Evolutionary conservation across 2,797 vertebrate genomes (phyloP), one percentile per base, ranked within the genome.

Genomic region (Antennarius maculatus): DNA sequence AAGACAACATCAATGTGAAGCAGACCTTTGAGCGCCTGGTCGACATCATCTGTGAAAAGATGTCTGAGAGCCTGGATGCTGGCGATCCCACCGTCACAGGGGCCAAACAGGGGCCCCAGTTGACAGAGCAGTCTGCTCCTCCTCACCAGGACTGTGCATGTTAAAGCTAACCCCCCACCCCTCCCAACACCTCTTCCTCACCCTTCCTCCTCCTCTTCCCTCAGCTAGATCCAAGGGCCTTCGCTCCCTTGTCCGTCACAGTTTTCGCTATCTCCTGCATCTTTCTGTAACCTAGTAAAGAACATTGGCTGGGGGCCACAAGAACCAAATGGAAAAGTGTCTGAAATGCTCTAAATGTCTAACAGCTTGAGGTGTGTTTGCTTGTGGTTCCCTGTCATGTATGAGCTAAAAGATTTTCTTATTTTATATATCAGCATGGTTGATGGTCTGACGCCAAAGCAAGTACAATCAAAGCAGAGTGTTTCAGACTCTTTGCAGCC

Each of bases 1-100:
- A 99, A 88, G 97, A 98, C 94, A 98, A 98, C 93, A 97, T 98
- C 86, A 98, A 98, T 1, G 96, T 98, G 65, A 98, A 98, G 92
- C 97, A 99, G 88, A 99, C 97, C 69, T 99, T 99, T 3, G 97
- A 99, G 92, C 92, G 97, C 6, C 93, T 98, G 87, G 97, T 98
- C 37, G 97, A 98, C 69, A 96, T 98, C 90, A 98, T 98, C 91
- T 99, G 97, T 0, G 97, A 99, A 92, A 99, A 98, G 94, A 99
- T 99, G 97, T 97, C 97, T 0, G 97, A 98, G 90, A 98, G 96
- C 4, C 82, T 99, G 89, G 97, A 98, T 28, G 93, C 96, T 0
- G 96, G 95, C 0, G 97, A 97, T 84, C 96, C 97, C 0, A 95
- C 96, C 0, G 91, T 98, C 71, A 97, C 97, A 0, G 97, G 97